A percentile compares a stretch with the other conserved stretches of the same genome.
Conservation (phyloP, 2,888 invertebrate genomes). For the Laspeyria flexula region DNA sequence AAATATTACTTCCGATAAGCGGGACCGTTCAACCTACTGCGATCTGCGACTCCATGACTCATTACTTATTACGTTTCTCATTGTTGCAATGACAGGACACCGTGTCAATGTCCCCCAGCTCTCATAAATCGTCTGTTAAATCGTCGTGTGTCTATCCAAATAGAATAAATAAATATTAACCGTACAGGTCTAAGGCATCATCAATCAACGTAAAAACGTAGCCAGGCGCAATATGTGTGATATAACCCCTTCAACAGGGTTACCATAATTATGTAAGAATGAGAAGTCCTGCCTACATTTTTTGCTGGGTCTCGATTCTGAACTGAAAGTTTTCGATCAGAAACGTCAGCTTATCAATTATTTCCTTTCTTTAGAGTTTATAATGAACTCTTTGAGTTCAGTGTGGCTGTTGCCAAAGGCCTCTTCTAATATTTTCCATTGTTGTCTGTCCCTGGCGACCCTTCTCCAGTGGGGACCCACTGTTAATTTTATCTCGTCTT, state of each 20-base stretch:
- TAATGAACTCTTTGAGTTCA: no score
- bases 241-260: background rate
- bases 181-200: background rate
- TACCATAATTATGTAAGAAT: no score
- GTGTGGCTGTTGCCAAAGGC: no score
- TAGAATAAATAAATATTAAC: background rate
- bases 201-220: slow-evolving; percentile 4
- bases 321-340: no score
- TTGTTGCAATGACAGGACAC: slow-evolving; percentile 23
- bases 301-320: no score
- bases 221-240: background rate
- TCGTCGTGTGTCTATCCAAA: background rate
- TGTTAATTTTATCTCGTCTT: no score
- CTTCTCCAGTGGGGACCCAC: no score
- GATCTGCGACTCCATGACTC: slow-evolving; percentile 30
- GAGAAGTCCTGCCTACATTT: no score
- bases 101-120: slow-evolving; percentile 4
- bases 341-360: no score
- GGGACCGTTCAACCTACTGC: slow-evolving; percentile 24
- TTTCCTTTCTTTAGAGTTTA: no score
- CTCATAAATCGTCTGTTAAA: background rate
- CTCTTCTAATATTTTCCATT: no score
- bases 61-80: slow-evolving; percentile 36
- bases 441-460: no score
- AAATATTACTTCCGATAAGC: slow-evolving; percentile 66